Base-by-base conservation (phyloP, 2,797 vertebrate genomes). In the Diceros bicornis region DNA sequence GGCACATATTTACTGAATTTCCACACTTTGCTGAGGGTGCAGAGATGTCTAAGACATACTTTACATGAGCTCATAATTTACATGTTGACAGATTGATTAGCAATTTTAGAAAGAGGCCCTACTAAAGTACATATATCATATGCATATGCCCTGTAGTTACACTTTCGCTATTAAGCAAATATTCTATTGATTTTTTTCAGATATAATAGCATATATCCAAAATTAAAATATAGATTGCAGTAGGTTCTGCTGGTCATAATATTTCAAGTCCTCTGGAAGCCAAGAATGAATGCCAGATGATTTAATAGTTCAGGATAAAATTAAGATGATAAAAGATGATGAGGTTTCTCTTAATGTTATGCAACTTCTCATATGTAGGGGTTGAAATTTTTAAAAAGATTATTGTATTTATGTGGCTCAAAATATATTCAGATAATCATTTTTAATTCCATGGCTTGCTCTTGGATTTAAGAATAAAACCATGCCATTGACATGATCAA, bases 161-260 rank as follows among this genome's bases (percentile, higher is more conserved):
- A 91, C 32, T 94, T 90, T 90, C 18, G 61, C 29, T 86, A 32
- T 92, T 84, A 89, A 64, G 37, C 23, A 84, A 91, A 13, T 96
- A 44, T 2, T 41, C 59, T 50, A 88, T 88, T 71, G 55, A 89
- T 89, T 93, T 50, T 81, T 86, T 91, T 93, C 66, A 91, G 34
- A 68, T 93, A 61, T 72, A 97, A 91, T 69, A 93, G 29, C 29
- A 91, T 75, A 85, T 66, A 93, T 72, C 47, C 32, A 92, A 92
- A 94, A 91, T 94, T 96, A 85, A 97, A 96, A 93, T 66, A 91
- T 55, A 77, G 32, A 96, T 85, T 82, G 20, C 61, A 85, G 12
- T 88, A 85, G 18, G 74, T 75, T 94, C 44, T 88, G 57, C 41
- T 85, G 68, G 41, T 13, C 10, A 13, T 29, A 77, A 29, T 74